phyloP scores from a whole-genome alignment of 2,797 vertebrate species.

The Betta splendens region DNA sequence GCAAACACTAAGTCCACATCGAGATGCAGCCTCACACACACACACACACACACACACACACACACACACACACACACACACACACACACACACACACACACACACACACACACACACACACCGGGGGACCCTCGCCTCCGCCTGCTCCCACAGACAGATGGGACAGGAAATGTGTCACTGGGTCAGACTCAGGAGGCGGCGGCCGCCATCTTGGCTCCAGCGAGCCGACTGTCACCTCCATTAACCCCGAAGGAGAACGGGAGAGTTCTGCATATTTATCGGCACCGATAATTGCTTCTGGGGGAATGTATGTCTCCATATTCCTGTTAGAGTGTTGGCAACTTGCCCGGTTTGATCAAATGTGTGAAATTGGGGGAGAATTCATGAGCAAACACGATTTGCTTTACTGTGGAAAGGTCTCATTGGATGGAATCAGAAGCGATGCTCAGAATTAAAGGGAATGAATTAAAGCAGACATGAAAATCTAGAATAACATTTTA shows the following conservation, averaged over 20 bases:
- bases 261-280: background rate
- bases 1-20: constrained; percentile 65
- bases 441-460: background rate
- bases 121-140: constrained; percentile 40
- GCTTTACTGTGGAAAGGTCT: background rate
- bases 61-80: too few relatives aligned
- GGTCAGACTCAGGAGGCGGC: constrained; percentile 55
- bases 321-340: constrained; percentile 6
- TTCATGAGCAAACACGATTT: background rate
- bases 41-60: constrained; percentile 11
- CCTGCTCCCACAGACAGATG: constrained; percentile 65
- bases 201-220: constrained; percentile 44
- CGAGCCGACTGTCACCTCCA: constrained; percentile 39
- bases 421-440: background rate
- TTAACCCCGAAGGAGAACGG: constrained; percentile 34
- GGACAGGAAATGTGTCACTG: constrained; percentile 73
- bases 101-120: constrained; percentile 16
- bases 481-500: background rate
- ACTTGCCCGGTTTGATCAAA: constrained; percentile 20
- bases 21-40: constrained; percentile 54
- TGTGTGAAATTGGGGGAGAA: background rate
- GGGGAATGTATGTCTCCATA: background rate
- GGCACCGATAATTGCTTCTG: constrained; percentile 8
- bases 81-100: constrained; percentile 42
- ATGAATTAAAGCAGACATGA: background rate